These are phyloP conservation scores for Microcebus griseorufus DNA, from an alignment of 2,113 vertebrate genomes.

Conservation along the genomic window DNA sequence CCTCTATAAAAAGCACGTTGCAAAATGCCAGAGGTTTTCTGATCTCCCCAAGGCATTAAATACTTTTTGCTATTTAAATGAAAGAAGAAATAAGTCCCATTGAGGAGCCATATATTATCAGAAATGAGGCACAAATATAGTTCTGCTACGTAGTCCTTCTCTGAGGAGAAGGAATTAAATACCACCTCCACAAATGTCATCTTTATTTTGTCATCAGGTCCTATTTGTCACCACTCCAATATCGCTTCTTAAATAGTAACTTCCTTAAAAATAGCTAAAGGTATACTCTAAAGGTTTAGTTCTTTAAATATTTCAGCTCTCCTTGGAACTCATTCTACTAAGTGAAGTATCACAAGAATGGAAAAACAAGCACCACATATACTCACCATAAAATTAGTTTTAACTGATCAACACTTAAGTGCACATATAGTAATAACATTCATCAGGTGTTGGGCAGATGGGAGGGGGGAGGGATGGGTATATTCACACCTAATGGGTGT, in stretches of 20 bases:
- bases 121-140: neutral
- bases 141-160: neutral
- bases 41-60: neutral
- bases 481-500: too few relatives aligned
- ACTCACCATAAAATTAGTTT: too few relatives aligned
- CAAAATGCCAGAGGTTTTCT: constrained; percentile 34
- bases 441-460: too few relatives aligned
- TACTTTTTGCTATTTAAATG: constrained; percentile 19
- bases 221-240: neutral
- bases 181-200: neutral
- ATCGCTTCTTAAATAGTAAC: neutral
- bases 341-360: too few relatives aligned
- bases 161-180: neutral
- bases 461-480: too few relatives aligned
- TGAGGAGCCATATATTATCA: neutral
- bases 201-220: neutral
- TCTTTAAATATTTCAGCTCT: neutral
- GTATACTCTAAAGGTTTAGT: neutral
- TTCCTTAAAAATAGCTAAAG: neutral
- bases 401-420: too few relatives aligned
- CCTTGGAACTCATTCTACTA: too few relatives aligned
- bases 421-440: too few relatives aligned
- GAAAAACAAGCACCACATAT: too few relatives aligned
- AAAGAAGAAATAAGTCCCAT: neutral
- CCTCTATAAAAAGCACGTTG: neutral